phyloP scores from a whole-genome alignment of 1,140 invertebrate genomes.

The Goniozus legneri region DNA sequence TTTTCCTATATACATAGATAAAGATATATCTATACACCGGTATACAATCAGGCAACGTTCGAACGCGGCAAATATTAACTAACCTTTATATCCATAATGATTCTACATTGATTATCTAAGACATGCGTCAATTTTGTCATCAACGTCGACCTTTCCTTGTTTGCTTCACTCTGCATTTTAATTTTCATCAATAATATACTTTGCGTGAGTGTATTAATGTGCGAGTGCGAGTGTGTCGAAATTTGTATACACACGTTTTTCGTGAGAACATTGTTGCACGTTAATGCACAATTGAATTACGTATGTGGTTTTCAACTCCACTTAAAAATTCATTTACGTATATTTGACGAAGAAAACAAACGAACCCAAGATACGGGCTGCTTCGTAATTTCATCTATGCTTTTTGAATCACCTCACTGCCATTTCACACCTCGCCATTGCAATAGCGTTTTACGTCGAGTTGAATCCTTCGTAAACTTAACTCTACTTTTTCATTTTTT shows the following conservation, averaged over 20 bases:
- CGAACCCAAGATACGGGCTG: too few species aligned
- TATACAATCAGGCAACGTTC: slow-evolving; percentile 26
- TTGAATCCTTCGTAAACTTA: slow-evolving; percentile 21
- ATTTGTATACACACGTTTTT: slow-evolving; percentile 13
- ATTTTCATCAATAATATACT: neutral
- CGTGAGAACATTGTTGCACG: too few species aligned
- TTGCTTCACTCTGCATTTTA: neutral
- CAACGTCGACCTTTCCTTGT: slow-evolving; percentile 3
- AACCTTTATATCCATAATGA: slow-evolving; percentile 34
- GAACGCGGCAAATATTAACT: slow-evolving; percentile 27
- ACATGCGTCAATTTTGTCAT: slow-evolving; percentile 14
- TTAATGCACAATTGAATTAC: neutral
- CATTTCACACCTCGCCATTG: too few species aligned
- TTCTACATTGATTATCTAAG: slow-evolving; percentile 41
- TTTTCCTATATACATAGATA: neutral
- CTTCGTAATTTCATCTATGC: too few species aligned
- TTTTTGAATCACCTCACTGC: too few species aligned
- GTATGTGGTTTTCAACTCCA: too few species aligned
- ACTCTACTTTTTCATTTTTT: too few species aligned
- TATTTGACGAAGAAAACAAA: slow-evolving; percentile 20
- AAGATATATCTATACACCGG: slow-evolving; percentile 16
- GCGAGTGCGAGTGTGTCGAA: slow-evolving; percentile 13
- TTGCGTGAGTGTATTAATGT: slow-evolving; percentile 10
- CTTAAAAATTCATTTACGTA: too few species aligned
- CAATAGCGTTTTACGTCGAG: too few species aligned